Conservation (phyloP, 2,113 vertebrate genomes). For the Grammatotria lemairii region DNA sequence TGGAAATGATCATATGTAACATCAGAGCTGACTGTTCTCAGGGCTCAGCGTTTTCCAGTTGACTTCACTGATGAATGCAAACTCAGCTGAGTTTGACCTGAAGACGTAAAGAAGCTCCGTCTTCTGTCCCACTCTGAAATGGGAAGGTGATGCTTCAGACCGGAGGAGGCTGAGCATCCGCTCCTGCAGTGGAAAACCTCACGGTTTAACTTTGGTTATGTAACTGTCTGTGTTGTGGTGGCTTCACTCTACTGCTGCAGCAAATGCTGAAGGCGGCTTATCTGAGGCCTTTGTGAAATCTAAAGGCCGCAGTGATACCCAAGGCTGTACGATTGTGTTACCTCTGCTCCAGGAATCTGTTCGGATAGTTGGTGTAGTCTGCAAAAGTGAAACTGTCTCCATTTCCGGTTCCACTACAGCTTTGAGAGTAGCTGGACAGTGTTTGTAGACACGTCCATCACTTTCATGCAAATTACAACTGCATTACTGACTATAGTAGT, state of each 20-base stretch:
- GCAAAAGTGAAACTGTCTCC: not conserved
- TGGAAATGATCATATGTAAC: not conserved
- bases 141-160: not conserved
- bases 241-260: slow-evolving; percentile 30
- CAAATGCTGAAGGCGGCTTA: slow-evolving; percentile 21
- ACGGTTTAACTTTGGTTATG: slow-evolving; percentile 43
- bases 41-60: slow-evolving; percentile 1
- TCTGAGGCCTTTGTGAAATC: slow-evolving; percentile 1
- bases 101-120: not conserved
- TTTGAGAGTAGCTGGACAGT: not conserved
- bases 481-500: not conserved
- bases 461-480: not conserved
- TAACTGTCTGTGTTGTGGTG: slow-evolving; percentile 48
- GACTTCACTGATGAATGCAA: not conserved
- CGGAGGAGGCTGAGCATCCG: not conserved
- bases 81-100: not conserved
- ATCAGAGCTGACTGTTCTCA: not conserved
- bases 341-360: not conserved
- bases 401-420: not conserved
- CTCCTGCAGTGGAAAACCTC: slow-evolving; percentile 6
- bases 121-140: not conserved
- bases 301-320: not conserved
- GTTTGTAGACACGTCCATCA: not conserved
- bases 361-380: not conserved
- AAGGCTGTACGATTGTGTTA: not conserved